Conservation (phyloP, 2,113 vertebrate species). For the Brachyistius frenatus region DNA sequence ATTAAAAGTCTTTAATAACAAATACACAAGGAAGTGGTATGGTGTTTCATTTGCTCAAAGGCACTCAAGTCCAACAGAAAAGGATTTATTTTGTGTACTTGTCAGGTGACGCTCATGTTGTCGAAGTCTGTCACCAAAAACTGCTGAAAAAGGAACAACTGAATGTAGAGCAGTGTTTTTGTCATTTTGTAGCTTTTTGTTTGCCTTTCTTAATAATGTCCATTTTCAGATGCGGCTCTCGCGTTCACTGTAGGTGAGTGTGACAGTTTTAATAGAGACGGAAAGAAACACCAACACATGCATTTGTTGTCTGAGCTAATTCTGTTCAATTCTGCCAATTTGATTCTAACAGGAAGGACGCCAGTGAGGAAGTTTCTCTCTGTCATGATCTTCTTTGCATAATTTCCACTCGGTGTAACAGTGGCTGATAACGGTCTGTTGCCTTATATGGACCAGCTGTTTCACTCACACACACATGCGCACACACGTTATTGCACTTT, state of each 20-base stretch:
- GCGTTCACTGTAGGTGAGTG: not conserved
- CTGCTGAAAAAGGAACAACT: no score
- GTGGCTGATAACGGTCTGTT: slow-evolving; percentile 43
- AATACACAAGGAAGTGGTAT: no score
- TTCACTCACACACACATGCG: slow-evolving; percentile 13
- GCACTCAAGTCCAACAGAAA: no score
- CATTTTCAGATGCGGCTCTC: not conserved
- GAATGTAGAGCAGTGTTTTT: no score
- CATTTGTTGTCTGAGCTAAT: not conserved
- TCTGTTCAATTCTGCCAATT: not conserved
- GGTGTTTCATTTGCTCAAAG: no score
- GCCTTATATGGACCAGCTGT: slow-evolving; percentile 70
- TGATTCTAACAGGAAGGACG: slow-evolving; percentile 18
- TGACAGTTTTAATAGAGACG: not conserved
- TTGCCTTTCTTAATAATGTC: not conserved
- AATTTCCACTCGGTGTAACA: slow-evolving; percentile 67
- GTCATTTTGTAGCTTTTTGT: not conserved
- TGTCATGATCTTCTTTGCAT: slow-evolving; percentile 66
- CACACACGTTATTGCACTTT: not conserved
- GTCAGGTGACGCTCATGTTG: no score
- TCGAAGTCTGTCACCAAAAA: no score
- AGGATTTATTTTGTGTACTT: no score
- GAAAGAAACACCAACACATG: not conserved
- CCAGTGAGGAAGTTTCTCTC: slow-evolving; percentile 62
- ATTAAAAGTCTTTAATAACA: no score